Conservation (phyloP, 2,113 vertebrate genomes). For the Phodopus roborovskii region DNA sequence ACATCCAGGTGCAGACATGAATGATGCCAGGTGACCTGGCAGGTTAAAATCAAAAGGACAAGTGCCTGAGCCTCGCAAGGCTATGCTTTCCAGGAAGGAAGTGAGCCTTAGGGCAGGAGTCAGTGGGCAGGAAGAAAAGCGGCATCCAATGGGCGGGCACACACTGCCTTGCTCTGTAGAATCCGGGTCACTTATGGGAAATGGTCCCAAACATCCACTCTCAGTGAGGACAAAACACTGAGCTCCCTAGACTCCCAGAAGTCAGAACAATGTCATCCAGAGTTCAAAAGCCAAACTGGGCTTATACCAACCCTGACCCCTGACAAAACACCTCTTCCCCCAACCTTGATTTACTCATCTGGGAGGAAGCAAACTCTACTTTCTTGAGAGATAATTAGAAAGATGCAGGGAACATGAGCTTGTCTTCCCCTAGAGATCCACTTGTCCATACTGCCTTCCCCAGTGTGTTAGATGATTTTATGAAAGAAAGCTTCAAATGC, state of each 20-base stretch:
- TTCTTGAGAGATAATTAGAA: not conserved
- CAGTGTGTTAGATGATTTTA: not conserved
- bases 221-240: not conserved
- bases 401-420: not conserved
- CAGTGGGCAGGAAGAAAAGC: rapidly evolving
- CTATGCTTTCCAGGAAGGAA: not conserved
- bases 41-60: not conserved
- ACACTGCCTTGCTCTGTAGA: rapidly evolving
- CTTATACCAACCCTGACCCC: not conserved
- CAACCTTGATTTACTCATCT: not conserved
- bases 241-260: not conserved
- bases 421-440: not conserved
- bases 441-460: not conserved
- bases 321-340: not conserved
- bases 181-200: not conserved
- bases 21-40: rapidly evolving
- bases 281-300: not conserved
- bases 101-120: rapidly evolving
- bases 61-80: too few species aligned
- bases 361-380: not conserved
- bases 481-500: rapidly evolving
- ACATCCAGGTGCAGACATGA: not conserved
- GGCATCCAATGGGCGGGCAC: rapidly evolving
- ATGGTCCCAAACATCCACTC: not conserved
- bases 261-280: not conserved